Percentiles rank a stretch among this genome's conserved stretches.
phyloP scores from a whole-genome alignment of 1,140 invertebrate genomes.

The Drosophila jambulina region DNA sequence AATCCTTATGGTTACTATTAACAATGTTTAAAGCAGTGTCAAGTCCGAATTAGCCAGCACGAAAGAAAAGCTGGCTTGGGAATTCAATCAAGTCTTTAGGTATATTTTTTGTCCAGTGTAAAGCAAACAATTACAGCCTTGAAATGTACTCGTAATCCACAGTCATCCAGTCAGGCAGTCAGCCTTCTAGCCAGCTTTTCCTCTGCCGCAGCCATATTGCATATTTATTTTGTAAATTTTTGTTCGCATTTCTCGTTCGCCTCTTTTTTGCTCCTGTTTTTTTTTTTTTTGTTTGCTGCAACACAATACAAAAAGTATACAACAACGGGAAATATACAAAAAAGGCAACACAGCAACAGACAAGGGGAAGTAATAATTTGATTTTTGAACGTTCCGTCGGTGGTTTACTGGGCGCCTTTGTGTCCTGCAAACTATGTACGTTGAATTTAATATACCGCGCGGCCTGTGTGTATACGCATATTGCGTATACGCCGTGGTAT shows the following conservation, averaged over 20 bases:
- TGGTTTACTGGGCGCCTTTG: constrained; percentile 22
- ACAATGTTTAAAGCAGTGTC: too few species aligned
- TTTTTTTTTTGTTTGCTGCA: constrained; percentile 5
- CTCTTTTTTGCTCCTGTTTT: neutral
- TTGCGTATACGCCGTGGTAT: constrained; percentile 49
- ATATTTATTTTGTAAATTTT: constrained; percentile 44
- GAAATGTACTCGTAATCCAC: constrained; percentile 36
- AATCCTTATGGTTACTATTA: too few species aligned
- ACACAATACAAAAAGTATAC: neutral
- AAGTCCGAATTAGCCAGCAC: too few species aligned
- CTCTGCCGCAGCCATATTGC: constrained; percentile 26
- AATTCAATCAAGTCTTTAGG: too few species aligned
- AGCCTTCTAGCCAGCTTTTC: constrained; percentile 30
- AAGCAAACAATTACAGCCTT: constrained; percentile 66
- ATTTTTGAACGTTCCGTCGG: constrained; percentile 49
- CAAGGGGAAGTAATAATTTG: constrained; percentile 48
- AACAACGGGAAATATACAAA: neutral
- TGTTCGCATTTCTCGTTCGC: neutral
- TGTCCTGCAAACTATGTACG: constrained; percentile 25
- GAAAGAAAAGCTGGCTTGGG: too few species aligned
- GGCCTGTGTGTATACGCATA: neutral
- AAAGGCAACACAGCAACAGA: neutral
- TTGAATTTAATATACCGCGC: constrained; percentile 43
- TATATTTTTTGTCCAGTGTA: neutral
- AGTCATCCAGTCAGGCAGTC: constrained; percentile 1